Base-by-base conservation (phyloP, 2,888 invertebrate species). In the Serrognathus titanus region DNA sequence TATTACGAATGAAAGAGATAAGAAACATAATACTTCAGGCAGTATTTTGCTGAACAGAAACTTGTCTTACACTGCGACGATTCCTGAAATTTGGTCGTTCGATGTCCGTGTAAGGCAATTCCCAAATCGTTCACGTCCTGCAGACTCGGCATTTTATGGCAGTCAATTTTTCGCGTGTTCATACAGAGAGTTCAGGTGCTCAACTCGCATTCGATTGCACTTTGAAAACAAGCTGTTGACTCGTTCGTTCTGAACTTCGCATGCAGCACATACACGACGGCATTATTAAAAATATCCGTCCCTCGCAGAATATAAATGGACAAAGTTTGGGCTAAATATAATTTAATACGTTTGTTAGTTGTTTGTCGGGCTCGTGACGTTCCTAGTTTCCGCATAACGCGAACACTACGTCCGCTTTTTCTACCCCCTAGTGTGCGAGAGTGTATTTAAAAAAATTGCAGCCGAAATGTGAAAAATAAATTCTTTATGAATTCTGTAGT, bases 81-180 rank as follows among this genome's bases (percentile, higher is more conserved):
- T 31, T 31, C 6, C 24, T 31, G 24, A 31, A 31, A 31, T 31
- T 31, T 31, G 24, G 24, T 31, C 24, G 20, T 13, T 43, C 13
- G 20, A 43, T 20, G 43, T 43, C 43, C 43, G 53, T 49, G 60
- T 63, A 65, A 63, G 62, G 65, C 63, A 64, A 69, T 69, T 70
- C 65, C 65, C 64, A 65, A 69, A 69, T 68, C 69, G 69, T 69
- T 69, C 70, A 68, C 69, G 70, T 71, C 65, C 61, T 59, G 68
- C 66, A 59, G 62, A 65, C 65, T 55, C 59, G 57, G 63, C 68
- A 57, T 66, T 69, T 69, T 64, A 64, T 63, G 62, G 60, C 62
- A 64, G 63, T 62, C 64, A 62, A 67, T 65, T 68, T 67, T 65
- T 66, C 63, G 55, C 53, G 53, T 53, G 58, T 57, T 61, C 55